Evolutionary conservation across 1,140 invertebrate genomes (phyloP), one percentile per base, ranked within the genome.

Genomic region (Drosophila busckii): DNA sequence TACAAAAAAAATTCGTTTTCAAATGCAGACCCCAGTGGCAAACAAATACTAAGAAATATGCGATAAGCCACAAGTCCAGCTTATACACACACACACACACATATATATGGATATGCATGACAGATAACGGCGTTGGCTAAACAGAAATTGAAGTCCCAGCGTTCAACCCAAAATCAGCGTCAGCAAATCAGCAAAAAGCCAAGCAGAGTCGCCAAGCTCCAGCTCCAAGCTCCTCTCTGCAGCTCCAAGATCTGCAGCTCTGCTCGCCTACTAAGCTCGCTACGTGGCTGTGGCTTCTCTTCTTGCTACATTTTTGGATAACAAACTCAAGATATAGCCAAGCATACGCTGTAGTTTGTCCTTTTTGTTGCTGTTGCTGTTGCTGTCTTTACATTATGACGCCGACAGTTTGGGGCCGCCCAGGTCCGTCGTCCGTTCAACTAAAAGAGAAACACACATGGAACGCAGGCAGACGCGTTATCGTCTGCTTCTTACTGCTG

Each of bases 401-500:
- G 61, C 35, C 35, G 53, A 31, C 15, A 41, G 22, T 16, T 38
- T 54, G 28, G 37, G 55, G 55, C 55, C 55, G 48, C 55, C 55
- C 55, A 53, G 52, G 42, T 62, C 44, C 28, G 25, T 25, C 29
- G 12, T 46, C 16, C 16, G 48, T 50, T 10, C 9, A 25, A 16
- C 10, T 10, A 9, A 40, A 20, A 13, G 12, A 26, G 45, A 25
- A 46, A 20, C 54, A 50, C 34, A 20, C 22, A 29, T 58, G 28
- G 44, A 52, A 62, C 55, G 42, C 59, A 55, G 61, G 61, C 53
- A 64, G 55, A 46, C 48, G 40, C 45, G 40, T 62, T 65, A 56
- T 61, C 63, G 58, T 26, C 63, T 62, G 52, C 58, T 66, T 62
- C 52, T 67, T 62, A 62, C 52, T 62, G 76, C 76, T 82, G 75